Percentiles rank a stretch among this genome's conserved stretches.
These are phyloP conservation scores for Anastrepha obliqua DNA, from an alignment of 1,140 invertebrate species.

Conservation along the genomic window DNA sequence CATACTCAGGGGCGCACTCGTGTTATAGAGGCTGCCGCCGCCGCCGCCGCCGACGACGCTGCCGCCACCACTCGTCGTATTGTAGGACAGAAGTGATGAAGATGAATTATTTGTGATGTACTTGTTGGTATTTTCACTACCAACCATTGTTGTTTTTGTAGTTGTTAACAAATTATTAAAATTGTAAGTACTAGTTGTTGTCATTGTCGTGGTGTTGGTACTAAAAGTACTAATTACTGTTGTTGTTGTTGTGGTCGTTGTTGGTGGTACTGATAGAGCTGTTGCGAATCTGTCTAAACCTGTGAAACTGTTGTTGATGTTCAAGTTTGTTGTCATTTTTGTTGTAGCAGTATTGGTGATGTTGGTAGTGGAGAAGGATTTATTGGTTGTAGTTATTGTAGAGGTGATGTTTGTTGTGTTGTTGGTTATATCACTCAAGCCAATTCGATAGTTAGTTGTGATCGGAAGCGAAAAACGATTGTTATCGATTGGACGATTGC, in stretches of 20 bases:
- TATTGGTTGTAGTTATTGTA: not conserved
- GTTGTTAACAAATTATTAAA: slow-evolving; percentile 31
- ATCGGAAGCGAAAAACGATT: not conserved
- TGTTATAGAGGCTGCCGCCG: not conserved
- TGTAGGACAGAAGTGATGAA: slow-evolving; percentile 9
- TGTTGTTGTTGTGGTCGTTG: not conserved
- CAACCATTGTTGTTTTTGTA: slow-evolving; percentile 12
- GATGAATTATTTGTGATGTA: slow-evolving; percentile 26
- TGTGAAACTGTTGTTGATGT: slow-evolving; percentile 11
- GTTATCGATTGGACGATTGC: not conserved
- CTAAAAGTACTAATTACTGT: not conserved
- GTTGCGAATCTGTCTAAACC: slow-evolving; percentile 6
- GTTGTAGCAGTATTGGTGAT: slow-evolving; percentile 32
- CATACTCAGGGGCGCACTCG: not conserved
- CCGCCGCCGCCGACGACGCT: not conserved
- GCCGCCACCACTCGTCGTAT: not conserved
- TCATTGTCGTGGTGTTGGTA: slow-evolving; percentile 1
- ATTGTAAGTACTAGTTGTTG: slow-evolving; percentile 23
- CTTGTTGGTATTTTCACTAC: slow-evolving; percentile 26
- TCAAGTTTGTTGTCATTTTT: slow-evolving; percentile 20
- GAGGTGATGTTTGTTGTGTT: not conserved
- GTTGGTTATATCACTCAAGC: not conserved
- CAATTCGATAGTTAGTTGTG: not conserved
- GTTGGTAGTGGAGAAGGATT: not conserved
- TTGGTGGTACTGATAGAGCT: not conserved